Percentiles rank a stretch among this genome's conserved stretches.
phyloP scores from a whole-genome alignment of 92 coral and sea anemone genomes.

The Porites rus region DNA sequence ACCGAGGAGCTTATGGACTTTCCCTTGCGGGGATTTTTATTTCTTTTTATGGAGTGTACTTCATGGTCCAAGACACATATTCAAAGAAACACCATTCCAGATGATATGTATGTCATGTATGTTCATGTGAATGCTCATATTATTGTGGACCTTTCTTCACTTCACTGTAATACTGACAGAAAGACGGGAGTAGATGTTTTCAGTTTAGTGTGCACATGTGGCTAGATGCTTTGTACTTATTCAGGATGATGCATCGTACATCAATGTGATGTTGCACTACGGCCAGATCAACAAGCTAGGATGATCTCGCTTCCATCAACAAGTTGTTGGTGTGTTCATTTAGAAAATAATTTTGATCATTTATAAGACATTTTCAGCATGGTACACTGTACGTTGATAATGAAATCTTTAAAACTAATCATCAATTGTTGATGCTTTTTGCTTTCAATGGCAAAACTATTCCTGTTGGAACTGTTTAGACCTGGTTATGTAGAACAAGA shows the following conservation, averaged over 20 bases:
- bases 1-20: constrained; percentile 89
- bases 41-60: constrained; percentile 84
- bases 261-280: background rate
- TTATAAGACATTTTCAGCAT: background rate
- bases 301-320: background rate
- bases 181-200: too few relatives aligned
- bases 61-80: constrained; percentile 86
- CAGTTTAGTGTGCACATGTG: background rate
- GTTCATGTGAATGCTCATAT: background rate
- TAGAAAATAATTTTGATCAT: too few relatives aligned
- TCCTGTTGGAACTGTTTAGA: too few relatives aligned
- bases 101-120: background rate
- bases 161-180: background rate
- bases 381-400: too few relatives aligned
- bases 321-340: too few relatives aligned
- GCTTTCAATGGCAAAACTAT: too few relatives aligned
- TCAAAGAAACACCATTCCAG: constrained; percentile 50
- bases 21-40: constrained; percentile 81
- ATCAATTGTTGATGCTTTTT: too few relatives aligned
- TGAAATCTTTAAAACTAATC: too few relatives aligned
- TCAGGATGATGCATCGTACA: background rate
- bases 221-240: background rate
- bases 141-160: background rate
- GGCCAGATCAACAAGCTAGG: background rate
- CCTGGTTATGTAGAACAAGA: too few relatives aligned